Conservation (phyloP, 2,797 vertebrate genomes). For the Rhinogobio ventralis region DNA sequence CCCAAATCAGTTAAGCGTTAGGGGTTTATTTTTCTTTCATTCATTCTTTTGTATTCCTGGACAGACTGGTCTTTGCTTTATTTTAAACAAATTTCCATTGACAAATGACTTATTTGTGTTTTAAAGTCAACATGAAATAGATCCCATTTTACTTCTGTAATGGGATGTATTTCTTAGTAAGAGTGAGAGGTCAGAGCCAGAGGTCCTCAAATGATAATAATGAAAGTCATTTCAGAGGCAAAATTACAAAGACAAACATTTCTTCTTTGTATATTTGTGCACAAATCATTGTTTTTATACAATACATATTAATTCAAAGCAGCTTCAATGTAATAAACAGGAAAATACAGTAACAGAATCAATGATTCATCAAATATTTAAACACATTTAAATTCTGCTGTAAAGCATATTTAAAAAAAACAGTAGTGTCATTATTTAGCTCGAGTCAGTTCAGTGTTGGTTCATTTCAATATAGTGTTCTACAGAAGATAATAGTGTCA, state of each 20-base stretch:
- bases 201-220: background rate
- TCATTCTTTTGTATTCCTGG: background rate
- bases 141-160: background rate
- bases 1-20: slow-evolving; percentile 45
- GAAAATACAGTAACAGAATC: background rate
- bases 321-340: background rate
- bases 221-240: background rate
- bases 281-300: no score
- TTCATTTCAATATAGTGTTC: no score
- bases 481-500: no score
- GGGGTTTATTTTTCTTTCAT: background rate
- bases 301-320: background rate
- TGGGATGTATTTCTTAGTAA: background rate
- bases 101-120: background rate
- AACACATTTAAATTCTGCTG: background rate
- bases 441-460: no score
- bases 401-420: background rate
- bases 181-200: background rate
- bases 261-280: background rate
- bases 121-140: background rate
- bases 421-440: no score
- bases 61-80: background rate
- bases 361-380: background rate
- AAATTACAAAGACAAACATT: background rate
- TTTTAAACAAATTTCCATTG: background rate